Conservation (phyloP, 1,140 invertebrate species). For the Zaprionus kolodkinae region DNA sequence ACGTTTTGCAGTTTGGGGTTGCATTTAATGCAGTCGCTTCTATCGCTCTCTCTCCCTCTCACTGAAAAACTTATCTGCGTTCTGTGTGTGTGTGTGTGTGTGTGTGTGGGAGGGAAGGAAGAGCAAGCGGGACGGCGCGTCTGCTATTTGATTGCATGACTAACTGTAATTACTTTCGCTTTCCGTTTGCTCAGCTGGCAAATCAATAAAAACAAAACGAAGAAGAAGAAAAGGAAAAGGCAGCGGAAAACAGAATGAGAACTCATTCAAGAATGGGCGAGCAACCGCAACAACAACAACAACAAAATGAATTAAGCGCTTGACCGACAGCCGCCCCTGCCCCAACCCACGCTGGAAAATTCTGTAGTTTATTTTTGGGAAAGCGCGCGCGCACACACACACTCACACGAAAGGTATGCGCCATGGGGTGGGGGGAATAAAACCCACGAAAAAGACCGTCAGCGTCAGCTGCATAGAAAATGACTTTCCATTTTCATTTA, state of each 20-base stretch:
- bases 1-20: slow-evolving; percentile 61
- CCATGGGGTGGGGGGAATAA: slow-evolving; percentile 21
- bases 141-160: slow-evolving; percentile 53
- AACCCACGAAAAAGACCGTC: slow-evolving; percentile 54
- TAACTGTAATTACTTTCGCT: slow-evolving; percentile 75
- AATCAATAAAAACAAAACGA: slow-evolving; percentile 57
- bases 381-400: neutral
- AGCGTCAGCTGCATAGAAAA: slow-evolving; percentile 64
- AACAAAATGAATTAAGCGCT: slow-evolving; percentile 31
- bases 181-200: slow-evolving; percentile 65
- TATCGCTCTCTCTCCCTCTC: slow-evolving; percentile 28
- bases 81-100: neutral
- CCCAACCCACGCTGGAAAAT: slow-evolving; percentile 18
- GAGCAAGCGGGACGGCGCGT: neutral
- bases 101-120: neutral
- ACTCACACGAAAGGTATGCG: neutral
- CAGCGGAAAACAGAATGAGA: neutral
- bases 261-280: slow-evolving; percentile 51
- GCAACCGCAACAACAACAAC: neutral
- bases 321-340: slow-evolving; percentile 3
- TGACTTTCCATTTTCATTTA: slow-evolving; percentile 82
- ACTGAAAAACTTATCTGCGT: slow-evolving; percentile 24
- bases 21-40: slow-evolving; percentile 52
- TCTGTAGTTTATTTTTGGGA: slow-evolving; percentile 40
- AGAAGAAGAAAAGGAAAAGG: neutral